A percentile compares a stretch with the other conserved stretches of the same genome.
Conservation (phyloP, 1,140 invertebrate species). For the Araneus ventricosus region DNA sequence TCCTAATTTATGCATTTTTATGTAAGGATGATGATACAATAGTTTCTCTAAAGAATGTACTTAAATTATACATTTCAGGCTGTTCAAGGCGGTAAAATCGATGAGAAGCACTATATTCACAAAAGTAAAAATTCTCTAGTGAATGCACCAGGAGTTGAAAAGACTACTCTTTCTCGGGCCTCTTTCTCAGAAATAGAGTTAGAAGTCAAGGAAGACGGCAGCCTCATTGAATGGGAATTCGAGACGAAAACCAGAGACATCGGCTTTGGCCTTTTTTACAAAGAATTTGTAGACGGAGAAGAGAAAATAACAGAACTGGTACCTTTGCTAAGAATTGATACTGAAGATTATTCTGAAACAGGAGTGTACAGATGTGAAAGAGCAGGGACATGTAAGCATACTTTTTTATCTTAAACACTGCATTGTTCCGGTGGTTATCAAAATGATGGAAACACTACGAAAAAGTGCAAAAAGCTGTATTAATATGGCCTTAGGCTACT, state of each 20-base stretch:
- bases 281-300: neutral
- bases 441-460: neutral
- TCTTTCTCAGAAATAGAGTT: conserved; percentile 28
- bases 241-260: conserved; percentile 53
- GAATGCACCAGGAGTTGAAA: neutral
- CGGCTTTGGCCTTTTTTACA: conserved; percentile 50
- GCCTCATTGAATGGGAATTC: conserved; percentile 55
- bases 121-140: conserved; percentile 20
- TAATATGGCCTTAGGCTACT: neutral
- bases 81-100: neutral
- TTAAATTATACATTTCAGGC: neutral
- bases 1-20: too few species aligned
- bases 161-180: neutral
- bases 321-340: neutral
- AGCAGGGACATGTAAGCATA: conserved; percentile 49
- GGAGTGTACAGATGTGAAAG: conserved; percentile 60
- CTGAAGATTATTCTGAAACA: conserved; percentile 35
- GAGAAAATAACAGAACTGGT: conserved; percentile 52
- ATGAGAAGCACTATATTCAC: conserved; percentile 27
- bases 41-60: neutral
- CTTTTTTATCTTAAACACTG: neutral
- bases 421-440: neutral
- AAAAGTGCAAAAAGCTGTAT: neutral
- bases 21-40: too few species aligned
- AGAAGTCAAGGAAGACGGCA: conserved; percentile 3